Evolutionary conservation across 2,888 invertebrate species (phyloP).

Genomic region (Nomada ruficornis): DNA sequence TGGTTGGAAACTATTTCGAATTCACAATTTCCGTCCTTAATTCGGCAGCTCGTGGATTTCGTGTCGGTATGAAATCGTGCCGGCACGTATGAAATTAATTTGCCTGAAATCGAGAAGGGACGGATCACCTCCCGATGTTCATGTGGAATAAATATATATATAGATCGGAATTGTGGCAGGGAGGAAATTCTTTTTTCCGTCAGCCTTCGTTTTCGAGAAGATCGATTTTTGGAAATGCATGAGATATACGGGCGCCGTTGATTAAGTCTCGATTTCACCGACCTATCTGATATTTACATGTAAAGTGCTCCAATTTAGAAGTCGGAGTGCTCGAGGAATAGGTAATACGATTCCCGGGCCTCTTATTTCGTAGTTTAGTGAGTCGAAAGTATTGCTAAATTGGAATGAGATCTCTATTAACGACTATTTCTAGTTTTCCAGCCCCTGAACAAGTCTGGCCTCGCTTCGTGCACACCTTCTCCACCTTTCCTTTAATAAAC

Average conservation of each 20-base stretch:
- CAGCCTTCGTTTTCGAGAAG: neutral
- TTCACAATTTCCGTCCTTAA: slow-evolving; percentile 10
- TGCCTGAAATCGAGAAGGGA: neutral
- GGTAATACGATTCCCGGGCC: neutral
- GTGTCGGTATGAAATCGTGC: neutral
- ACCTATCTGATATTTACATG: slow-evolving; percentile 25
- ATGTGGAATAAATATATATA: neutral
- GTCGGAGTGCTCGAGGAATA: slow-evolving; percentile 5
- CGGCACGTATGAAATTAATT: slow-evolving; percentile 4
- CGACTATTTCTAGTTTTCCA: neutral
- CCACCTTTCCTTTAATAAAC: too few species aligned
- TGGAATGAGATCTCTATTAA: neutral
- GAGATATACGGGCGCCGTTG: slow-evolving; percentile 7
- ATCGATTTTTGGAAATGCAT: slow-evolving; percentile 8
- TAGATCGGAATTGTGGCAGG: neutral
- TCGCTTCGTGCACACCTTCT: too few species aligned
- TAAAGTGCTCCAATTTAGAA: slow-evolving; percentile 20
- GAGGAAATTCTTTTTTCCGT: neutral
- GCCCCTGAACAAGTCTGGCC: neutral
- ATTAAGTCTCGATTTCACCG: slow-evolving; percentile 38
- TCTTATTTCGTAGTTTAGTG: neutral
- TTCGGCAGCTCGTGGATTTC: neutral
- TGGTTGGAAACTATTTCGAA: neutral
- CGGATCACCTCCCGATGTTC: neutral
- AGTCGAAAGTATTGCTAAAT: neutral